These are phyloP conservation scores for Microtus pennsylvanicus DNA, from an alignment of 2,113 vertebrate genomes.

Conservation along the genomic window DNA sequence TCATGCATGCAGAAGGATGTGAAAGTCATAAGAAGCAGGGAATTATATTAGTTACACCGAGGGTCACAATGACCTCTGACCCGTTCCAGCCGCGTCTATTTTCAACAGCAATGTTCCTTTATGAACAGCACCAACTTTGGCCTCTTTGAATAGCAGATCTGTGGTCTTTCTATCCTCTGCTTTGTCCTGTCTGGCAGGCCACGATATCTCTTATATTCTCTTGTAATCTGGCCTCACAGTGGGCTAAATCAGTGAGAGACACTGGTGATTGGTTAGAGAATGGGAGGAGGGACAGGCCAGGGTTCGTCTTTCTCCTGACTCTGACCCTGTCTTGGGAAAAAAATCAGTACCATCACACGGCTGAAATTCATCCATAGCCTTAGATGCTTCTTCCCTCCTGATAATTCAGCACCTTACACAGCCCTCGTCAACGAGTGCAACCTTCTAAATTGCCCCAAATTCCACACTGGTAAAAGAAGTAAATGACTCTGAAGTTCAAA, in stretches of 20 bases:
- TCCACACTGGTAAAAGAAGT: not conserved
- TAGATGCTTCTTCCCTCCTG: not conserved
- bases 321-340: not conserved
- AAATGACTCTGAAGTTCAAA: not conserved
- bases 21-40: not conserved
- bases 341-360: not conserved
- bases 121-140: not conserved
- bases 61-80: not conserved
- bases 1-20: not conserved
- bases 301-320: not conserved
- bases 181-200: not conserved
- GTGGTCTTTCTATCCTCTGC: not conserved
- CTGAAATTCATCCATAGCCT: not conserved
- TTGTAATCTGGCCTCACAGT: not conserved
- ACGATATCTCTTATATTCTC: not conserved
- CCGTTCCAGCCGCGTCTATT: not conserved
- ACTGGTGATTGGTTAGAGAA: not conserved
- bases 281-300: not conserved
- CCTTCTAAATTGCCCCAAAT: not conserved
- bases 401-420: not conserved
- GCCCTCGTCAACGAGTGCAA: not conserved
- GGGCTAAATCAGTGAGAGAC: not conserved
- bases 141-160: not conserved
- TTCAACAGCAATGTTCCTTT: not conserved
- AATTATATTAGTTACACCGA: not conserved